Evolutionary conservation across 2,888 invertebrate genomes (phyloP).

Genomic region (Macrophya annulata): DNA sequence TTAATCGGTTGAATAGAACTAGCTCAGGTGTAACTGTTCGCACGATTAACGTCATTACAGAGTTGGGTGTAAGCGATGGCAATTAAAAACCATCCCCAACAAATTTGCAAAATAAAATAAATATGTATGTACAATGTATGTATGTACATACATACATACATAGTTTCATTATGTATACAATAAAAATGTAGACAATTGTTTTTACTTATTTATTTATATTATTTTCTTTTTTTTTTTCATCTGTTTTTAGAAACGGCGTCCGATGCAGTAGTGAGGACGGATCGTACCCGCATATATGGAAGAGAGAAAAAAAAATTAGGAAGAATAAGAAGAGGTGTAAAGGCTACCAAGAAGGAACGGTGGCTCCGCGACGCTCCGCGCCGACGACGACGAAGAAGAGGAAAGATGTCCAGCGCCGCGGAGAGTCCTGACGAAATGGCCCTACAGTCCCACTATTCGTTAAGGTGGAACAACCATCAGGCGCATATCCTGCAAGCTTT

Average conservation of each 20-base stretch:
- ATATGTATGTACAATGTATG: no score
- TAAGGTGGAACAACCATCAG: constrained; percentile 97
- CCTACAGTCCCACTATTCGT: constrained; percentile 91
- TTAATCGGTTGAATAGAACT: background rate
- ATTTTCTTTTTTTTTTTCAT: background rate
- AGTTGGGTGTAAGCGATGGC: background rate
- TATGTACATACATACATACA: no score
- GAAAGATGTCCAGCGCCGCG: constrained; percentile 76
- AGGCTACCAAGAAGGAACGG: constrained; percentile 69
- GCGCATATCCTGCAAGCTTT: constrained; percentile 93
- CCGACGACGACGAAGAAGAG: constrained; percentile 61
- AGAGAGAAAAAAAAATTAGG: constrained; percentile 62
- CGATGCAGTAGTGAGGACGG: constrained; percentile 53
- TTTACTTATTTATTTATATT: background rate
- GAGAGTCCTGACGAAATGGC: constrained; percentile 78
- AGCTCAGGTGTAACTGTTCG: background rate
- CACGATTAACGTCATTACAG: background rate
- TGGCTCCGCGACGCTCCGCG: constrained; percentile 72
- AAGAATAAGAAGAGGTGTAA: constrained; percentile 60
- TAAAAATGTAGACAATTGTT: background rate
- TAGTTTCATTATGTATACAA: background rate
- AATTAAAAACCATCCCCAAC: background rate
- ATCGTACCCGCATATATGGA: constrained; percentile 68
- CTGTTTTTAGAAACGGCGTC: constrained; percentile 54
- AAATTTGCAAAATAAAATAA: background rate